Conservation (phyloP, 2,113 vertebrate genomes). For the Brienomyrus brachyistius region DNA sequence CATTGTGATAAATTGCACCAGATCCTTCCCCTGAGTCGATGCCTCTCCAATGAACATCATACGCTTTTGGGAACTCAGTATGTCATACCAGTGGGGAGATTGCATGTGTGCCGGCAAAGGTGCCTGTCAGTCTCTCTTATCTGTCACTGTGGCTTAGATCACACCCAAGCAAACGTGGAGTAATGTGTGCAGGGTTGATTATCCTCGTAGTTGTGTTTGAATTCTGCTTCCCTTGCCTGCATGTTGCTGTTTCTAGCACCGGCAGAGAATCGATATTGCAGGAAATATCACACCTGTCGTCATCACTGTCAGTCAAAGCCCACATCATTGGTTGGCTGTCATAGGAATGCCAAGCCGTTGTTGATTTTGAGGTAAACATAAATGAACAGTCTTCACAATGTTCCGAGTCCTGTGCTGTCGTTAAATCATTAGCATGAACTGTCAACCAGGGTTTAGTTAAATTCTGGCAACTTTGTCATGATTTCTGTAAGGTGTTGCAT, state of each 20-base stretch:
- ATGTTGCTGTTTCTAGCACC: not conserved
- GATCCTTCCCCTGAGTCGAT: not conserved
- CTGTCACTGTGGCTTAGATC: conserved; percentile 1
- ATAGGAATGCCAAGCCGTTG: not conserved
- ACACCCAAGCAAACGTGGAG: not conserved
- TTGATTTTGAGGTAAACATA: not conserved
- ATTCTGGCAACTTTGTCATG: not conserved
- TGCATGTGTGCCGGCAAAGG: not conserved
- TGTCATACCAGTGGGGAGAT: not conserved
- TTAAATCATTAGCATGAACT: not conserved
- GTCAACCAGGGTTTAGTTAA: not conserved
- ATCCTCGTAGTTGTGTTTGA: not conserved
- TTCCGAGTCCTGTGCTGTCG: not conserved
- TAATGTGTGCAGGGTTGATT: not conserved
- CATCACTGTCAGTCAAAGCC: not conserved
- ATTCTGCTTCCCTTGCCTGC: not conserved
- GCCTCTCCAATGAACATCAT: not conserved
- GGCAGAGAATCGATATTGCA: not conserved
- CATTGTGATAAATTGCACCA: not conserved
- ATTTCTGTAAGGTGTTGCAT: not conserved
- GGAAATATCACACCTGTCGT: not conserved
- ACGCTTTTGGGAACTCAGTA: not conserved
- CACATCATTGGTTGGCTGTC: not conserved
- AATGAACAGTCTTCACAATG: not conserved
- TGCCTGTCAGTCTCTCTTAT: not conserved